phyloP scores from a whole-genome alignment of 2,888 invertebrate species.

The Tolmerus cingulatus region DNA sequence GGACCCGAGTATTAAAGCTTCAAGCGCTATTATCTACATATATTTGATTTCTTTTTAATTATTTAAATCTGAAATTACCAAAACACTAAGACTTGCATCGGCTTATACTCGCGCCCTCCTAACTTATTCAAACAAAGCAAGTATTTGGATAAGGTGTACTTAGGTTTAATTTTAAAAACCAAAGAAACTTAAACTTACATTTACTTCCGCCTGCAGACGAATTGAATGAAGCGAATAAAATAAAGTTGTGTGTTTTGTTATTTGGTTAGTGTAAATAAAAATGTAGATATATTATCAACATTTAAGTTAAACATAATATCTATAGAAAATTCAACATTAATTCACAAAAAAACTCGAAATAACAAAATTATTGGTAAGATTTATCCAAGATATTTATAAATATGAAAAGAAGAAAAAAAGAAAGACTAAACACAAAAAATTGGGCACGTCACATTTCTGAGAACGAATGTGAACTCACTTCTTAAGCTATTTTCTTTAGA shows the following conservation, averaged over 20 bases:
- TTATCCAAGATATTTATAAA: background rate
- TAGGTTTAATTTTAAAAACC: background rate
- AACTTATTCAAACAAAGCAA: background rate
- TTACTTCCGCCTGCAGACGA: constrained; percentile 75
- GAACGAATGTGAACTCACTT: background rate
- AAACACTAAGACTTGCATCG: background rate
- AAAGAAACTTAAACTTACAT: constrained; percentile 69
- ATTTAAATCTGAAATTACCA: background rate
- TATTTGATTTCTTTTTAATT: background rate
- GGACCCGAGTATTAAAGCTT: background rate
- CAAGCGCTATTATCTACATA: background rate
- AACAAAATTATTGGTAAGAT: background rate
- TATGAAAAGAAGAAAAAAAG: background rate
- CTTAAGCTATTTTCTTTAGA: background rate
- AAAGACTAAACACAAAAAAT: background rate
- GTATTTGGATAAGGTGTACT: background rate
- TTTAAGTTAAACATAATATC: background rate
- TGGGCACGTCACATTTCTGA: background rate
- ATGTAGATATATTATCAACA: background rate
- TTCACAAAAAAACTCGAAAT: background rate
- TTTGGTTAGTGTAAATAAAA: constrained; percentile 15
- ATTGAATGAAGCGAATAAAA: constrained; percentile 51
- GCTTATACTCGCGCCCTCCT: background rate
- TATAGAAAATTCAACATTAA: background rate
- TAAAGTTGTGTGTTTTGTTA: constrained; percentile 29